Evolutionary conservation across 2,797 vertebrate species (phyloP).

Genomic region (Acipenser oxyrinchus): DNA sequence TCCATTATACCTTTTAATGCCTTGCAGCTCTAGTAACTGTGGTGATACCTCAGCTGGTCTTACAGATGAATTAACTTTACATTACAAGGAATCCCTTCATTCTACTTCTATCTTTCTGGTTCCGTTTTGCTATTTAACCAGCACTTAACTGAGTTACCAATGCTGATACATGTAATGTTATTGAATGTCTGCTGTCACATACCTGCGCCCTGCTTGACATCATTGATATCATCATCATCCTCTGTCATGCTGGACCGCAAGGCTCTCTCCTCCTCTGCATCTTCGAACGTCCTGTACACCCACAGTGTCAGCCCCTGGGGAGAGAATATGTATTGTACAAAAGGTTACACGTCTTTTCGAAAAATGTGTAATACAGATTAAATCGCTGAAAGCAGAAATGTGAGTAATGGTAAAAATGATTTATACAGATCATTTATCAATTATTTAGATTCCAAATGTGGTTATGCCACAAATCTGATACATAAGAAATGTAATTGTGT

Average conservation of each 20-base stretch:
- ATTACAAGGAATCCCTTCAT: not conserved
- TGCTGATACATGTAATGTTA: not conserved
- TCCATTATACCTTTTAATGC: not conserved
- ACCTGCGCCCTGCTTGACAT: constrained; percentile 71
- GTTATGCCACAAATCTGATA: no score
- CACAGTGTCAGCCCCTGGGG: constrained; percentile 77
- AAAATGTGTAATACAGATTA: no score
- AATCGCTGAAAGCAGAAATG: no score
- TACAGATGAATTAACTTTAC: not conserved
- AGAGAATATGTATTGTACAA: not conserved
- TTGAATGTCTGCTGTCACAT: constrained; percentile 12
- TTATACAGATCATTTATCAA: no score
- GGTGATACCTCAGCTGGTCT: not conserved
- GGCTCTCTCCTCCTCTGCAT: constrained; percentile 69
- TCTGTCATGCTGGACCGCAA: constrained; percentile 46
- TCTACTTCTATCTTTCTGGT: no score
- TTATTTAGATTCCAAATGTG: no score
- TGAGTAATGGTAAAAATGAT: no score
- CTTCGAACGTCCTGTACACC: constrained; percentile 84
- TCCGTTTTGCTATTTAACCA: not conserved
- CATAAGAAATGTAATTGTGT: no score
- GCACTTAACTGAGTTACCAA: constrained; percentile 14
- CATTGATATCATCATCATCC: constrained; percentile 54
- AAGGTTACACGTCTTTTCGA: no score
- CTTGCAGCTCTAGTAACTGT: not conserved